Conservation (phyloP, 2,888 invertebrate genomes). For the Diplolepis rosae region DNA sequence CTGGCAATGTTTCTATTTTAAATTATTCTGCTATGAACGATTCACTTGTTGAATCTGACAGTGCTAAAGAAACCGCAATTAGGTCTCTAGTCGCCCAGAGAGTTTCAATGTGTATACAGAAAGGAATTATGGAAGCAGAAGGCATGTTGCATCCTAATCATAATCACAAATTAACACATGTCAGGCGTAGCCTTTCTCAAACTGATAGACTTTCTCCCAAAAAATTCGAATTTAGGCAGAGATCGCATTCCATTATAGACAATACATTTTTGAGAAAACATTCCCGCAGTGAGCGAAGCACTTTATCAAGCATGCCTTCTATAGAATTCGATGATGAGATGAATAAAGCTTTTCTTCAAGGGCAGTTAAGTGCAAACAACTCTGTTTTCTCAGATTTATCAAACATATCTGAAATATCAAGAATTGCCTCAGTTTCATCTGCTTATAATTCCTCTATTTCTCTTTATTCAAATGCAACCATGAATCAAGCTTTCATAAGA, state of each 20-base stretch:
- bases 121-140: constrained; percentile 33
- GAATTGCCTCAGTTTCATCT: constrained; percentile 44
- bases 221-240: constrained; percentile 17
- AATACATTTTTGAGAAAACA: constrained; percentile 5
- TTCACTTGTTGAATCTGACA: constrained; percentile 25
- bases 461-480: constrained; percentile 50
- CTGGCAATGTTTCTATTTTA: constrained; percentile 58
- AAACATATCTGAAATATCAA: constrained; percentile 59
- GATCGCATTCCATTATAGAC: constrained; percentile 50
- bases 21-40: constrained; percentile 66
- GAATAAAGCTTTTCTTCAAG: constrained; percentile 56
- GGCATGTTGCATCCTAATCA: not conserved
- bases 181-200: constrained; percentile 39
- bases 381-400: constrained; percentile 57
- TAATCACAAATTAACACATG: not conserved
- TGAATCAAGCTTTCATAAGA: constrained; percentile 60
- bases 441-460: constrained; percentile 45
- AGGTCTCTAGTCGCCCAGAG: constrained; percentile 55
- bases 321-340: constrained; percentile 51
- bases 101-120: constrained; percentile 46
- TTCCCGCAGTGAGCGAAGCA: constrained; percentile 22
- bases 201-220: constrained; percentile 21
- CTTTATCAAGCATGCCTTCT: constrained; percentile 36
- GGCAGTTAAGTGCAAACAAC: constrained; percentile 41
- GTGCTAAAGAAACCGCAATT: constrained; percentile 28